Conservation (phyloP, 2,888 invertebrate genomes). For the Drosophila yooni region DNA sequence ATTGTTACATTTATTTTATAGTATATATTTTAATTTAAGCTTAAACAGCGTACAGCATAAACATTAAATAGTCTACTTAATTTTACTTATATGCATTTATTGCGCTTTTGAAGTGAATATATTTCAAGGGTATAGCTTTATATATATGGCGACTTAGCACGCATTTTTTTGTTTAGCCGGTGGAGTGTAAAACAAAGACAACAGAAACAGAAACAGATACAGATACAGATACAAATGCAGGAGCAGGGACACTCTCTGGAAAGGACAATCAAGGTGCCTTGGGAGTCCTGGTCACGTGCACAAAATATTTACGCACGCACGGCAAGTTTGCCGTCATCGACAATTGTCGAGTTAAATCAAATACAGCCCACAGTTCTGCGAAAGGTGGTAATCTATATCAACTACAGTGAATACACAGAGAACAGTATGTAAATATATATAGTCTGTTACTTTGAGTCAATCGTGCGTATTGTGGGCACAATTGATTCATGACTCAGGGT, state of each 20-base stretch:
- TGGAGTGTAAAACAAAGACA: neutral
- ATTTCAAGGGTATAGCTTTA: neutral
- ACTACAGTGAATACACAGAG: neutral
- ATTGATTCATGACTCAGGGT: slow-evolving; percentile 17
- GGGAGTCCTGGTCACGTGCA: slow-evolving; percentile 44
- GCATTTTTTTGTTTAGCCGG: neutral
- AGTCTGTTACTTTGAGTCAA: neutral
- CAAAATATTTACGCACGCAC: slow-evolving; percentile 52
- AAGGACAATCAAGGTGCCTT: slow-evolving; percentile 33
- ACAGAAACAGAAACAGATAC: neutral
- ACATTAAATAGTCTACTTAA: neutral
- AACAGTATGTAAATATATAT: slow-evolving; percentile 12
- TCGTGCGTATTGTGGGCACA: slow-evolving; percentile 32
- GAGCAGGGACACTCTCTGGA: neutral
- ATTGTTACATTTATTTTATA: neutral
- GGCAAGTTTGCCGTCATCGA: slow-evolving; percentile 22
- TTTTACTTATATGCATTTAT: neutral
- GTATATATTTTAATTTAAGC: neutral
- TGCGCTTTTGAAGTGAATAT: neutral
- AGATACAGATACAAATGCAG: neutral
- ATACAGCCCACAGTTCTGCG: slow-evolving; percentile 1
- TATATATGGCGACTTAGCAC: neutral
- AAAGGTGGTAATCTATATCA: slow-evolving; percentile 10
- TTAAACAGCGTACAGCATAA: neutral
- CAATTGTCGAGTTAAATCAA: slow-evolving; percentile 9